Conservation (phyloP, 2,797 vertebrate species). For the Coreius guichenoti region DNA sequence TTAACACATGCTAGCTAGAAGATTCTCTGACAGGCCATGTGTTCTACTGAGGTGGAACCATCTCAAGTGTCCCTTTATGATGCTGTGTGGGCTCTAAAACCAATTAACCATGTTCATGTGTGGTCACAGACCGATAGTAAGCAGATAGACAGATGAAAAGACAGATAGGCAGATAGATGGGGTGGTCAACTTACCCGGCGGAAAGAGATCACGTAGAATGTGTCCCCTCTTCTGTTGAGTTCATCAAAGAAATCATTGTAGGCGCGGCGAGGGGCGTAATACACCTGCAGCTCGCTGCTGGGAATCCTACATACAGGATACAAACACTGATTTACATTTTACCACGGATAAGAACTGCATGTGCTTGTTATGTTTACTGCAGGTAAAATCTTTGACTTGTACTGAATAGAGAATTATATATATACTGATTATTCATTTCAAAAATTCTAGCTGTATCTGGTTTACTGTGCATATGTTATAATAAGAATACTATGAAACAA, state of each 20-base stretch:
- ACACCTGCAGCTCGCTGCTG: conserved; percentile 91
- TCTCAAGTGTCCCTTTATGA: conserved; percentile 37
- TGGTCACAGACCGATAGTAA: not conserved
- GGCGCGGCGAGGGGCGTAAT: conserved; percentile 88
- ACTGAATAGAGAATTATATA: not conserved
- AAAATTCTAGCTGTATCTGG: not conserved
- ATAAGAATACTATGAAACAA: not conserved
- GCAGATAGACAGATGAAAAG: not conserved
- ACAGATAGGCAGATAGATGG: not conserved
- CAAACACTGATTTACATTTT: conserved; percentile 16
- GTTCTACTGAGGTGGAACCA: not conserved
- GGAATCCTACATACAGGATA: conserved; percentile 75
- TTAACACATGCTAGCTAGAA: conserved; percentile 22
- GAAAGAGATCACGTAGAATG: conserved; percentile 97
- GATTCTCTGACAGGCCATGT: conserved; percentile 13
- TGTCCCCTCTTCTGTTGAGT: conserved; percentile 89
- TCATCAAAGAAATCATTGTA: conserved; percentile 94
- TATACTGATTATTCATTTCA: not conserved
- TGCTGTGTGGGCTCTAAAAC: conserved; percentile 34
- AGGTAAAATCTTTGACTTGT: not conserved
- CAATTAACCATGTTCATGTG: conserved; percentile 17
- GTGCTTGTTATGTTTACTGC: not conserved
- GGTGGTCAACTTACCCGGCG: conserved; percentile 84
- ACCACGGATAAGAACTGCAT: not conserved
- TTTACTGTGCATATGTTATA: not conserved